Evolutionary conservation across 2,888 invertebrate genomes (phyloP), one percentile per base, ranked within the genome.

Genomic region (Troides oblongomaculatus): DNA sequence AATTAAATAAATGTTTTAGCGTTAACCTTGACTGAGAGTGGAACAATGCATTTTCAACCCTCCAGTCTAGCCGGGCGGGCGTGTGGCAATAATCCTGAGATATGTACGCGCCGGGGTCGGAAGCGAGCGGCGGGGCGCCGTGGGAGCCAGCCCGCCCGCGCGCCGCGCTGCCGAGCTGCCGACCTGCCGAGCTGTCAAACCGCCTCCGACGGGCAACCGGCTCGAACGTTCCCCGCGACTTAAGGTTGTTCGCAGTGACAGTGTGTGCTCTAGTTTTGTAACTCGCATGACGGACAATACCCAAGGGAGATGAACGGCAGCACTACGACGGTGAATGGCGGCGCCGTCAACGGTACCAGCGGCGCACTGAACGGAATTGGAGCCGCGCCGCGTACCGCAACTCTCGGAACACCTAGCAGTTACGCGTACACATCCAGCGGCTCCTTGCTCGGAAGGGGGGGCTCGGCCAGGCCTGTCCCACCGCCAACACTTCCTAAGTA

Each of bases 401-500:
- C 92, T 70, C 88, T 92, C 62, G 93, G 92, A 72, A 87, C 92
- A 76, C 94, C 94, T 63, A 94, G 94, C 84, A 94, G 94, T 84
- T 94, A 94, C 84, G 93, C 94, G 78, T 94, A 94, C 81, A 94
- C 94, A 43, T 94, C 94, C 72, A 94, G 93, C 77, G 94, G 94
- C 72, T 94, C 94, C 57, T 84, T 94, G 76, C 89, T 94, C 69
- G 94, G 94, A 62, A 91, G 94, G 70, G 93, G 93, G 71, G 93
- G 94, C 74, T 94, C 95, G 71, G 94, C 94, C 74, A 92, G 95
- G 77, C 96, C 96, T 68, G 95, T 95, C 77, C 96, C 96, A 76
- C 96, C 96, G 72, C 96, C 96, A 67, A 96, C 96, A 65, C 89
- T 96, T 78, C 96, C 96, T 57, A 96, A 96, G 84, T 96, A 96